Conservation (phyloP, 2,888 invertebrate genomes). For the Chrysolina haemoptera region DNA sequence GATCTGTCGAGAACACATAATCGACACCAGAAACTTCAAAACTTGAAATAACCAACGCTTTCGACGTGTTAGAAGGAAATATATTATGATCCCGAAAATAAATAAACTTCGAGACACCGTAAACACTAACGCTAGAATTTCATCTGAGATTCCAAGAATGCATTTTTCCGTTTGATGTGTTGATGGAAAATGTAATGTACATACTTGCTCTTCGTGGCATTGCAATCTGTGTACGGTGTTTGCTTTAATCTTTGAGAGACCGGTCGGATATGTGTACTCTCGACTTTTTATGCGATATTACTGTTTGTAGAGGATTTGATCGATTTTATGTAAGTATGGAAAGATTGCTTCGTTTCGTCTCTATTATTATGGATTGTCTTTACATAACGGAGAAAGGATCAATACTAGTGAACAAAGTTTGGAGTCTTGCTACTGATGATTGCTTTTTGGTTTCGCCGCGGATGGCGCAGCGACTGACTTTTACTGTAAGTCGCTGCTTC, state of each 20-base stretch:
- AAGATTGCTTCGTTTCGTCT: not conserved
- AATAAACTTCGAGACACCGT: not conserved
- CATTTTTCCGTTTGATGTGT: not conserved
- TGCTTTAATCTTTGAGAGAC: not conserved
- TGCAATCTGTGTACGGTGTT: not conserved
- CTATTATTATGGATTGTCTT: not conserved
- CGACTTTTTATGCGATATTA: conserved; percentile 3
- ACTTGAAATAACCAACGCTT: no score
- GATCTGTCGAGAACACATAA: no score
- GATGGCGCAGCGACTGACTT: no score
- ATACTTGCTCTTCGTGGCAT: not conserved
- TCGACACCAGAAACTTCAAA: no score
- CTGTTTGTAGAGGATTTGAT: conserved; percentile 2
- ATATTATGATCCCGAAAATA: not conserved
- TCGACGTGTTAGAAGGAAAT: no score
- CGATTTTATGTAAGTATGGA: not conserved
- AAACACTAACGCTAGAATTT: no score
- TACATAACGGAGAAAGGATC: no score
- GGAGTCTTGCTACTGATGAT: no score
- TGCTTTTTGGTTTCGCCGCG: no score
- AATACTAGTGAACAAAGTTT: no score
- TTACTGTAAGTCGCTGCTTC: no score
- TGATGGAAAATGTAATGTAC: not conserved
- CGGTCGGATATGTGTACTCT: not conserved
- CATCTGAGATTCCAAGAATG: no score